Evolutionary conservation across 2,113 vertebrate species (phyloP).

Genomic region (Phaethon lepturus): DNA sequence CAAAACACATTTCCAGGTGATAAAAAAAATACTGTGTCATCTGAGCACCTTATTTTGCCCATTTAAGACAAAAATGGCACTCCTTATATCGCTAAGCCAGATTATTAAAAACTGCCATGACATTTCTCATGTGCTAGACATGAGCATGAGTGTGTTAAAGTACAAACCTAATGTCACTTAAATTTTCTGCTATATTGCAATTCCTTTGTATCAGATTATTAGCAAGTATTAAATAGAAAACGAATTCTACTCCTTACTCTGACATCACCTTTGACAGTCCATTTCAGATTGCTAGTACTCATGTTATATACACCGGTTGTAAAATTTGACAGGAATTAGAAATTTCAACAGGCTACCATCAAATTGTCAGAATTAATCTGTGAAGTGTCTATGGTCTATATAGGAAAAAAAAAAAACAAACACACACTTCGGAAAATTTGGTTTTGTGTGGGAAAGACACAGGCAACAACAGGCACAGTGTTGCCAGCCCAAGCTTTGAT

Average conservation of each 20-base stretch:
- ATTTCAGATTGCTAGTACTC: not conserved
- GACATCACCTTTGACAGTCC: not conserved
- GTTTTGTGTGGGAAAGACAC: not conserved
- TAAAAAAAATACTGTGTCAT: not conserved
- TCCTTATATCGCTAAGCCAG: not conserved
- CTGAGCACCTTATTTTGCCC: not conserved
- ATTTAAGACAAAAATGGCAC: not conserved
- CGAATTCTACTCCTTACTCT: not conserved
- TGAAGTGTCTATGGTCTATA: not conserved
- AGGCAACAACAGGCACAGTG: not conserved
- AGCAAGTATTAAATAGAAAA: not conserved
- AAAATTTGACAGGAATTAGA: not conserved
- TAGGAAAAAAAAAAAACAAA: not conserved
- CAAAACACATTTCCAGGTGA: not conserved
- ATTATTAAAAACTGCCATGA: not conserved
- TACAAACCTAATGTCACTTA: not conserved
- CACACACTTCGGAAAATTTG: not conserved
- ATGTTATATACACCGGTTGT: not conserved
- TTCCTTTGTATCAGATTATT: not conserved
- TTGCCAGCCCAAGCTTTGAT: not conserved
- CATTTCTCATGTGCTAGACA: not conserved
- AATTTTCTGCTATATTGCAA: not conserved
- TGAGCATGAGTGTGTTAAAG: not conserved
- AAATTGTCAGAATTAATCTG: not conserved
- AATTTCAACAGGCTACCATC: not conserved